Conservation (phyloP, 2,888 invertebrate species). For the Parascotia fuliginaria region DNA sequence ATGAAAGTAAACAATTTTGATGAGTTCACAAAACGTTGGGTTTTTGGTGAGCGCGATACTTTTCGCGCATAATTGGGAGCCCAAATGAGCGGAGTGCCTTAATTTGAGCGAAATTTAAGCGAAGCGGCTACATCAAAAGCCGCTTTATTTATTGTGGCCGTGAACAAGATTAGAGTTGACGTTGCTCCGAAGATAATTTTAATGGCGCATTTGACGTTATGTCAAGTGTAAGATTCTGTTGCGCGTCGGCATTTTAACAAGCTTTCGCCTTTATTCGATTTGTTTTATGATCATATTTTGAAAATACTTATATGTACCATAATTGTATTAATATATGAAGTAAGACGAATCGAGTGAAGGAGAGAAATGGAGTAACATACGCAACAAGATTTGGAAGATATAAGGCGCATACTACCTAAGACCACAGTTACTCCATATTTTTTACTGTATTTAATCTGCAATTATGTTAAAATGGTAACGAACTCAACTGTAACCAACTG, state of each 20-base stretch:
- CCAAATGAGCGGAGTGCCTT: conserved; percentile 71
- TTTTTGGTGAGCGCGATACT: conserved; percentile 68
- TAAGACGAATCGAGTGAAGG: too few species aligned
- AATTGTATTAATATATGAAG: too few species aligned
- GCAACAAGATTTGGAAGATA: too few species aligned
- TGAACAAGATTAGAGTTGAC: conserved; percentile 72
- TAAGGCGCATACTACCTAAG: too few species aligned
- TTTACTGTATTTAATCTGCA: too few species aligned
- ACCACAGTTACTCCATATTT: too few species aligned
- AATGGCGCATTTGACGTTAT: conserved; percentile 67
- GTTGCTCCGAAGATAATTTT: conserved; percentile 67
- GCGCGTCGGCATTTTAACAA: conserved; percentile 54
- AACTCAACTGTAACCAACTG: too few species aligned
- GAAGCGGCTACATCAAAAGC: conserved; percentile 75
- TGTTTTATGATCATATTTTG: conserved; percentile 39
- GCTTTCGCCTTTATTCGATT: conserved; percentile 57
- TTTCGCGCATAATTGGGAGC: conserved; percentile 79
- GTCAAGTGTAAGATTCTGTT: conserved; percentile 51
- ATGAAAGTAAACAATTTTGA: conserved; percentile 77
- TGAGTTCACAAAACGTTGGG: conserved; percentile 60
- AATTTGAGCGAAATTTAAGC: conserved; percentile 59
- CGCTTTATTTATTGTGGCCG: conserved; percentile 67
- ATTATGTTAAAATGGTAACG: too few species aligned
- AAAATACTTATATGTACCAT: too few species aligned
- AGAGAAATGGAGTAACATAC: too few species aligned